Evolutionary conservation across 2,113 vertebrate species (phyloP).

Genomic region (Scopus umbretta): DNA sequence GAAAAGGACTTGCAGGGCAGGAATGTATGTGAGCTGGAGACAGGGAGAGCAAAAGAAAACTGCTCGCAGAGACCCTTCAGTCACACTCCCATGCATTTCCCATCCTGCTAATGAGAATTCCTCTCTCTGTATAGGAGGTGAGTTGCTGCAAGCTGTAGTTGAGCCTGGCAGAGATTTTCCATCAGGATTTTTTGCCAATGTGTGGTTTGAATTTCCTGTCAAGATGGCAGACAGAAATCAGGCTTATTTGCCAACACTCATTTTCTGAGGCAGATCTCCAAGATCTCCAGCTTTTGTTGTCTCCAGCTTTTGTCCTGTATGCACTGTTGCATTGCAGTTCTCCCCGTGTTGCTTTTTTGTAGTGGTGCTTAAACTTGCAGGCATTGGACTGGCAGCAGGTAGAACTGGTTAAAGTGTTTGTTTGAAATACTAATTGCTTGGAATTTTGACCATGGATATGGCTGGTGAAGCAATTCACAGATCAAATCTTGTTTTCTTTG

Average conservation of each 20-base stretch:
- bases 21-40: background rate
- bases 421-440: slow-evolving; percentile 4
- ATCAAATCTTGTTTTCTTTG: background rate
- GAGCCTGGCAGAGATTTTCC: background rate
- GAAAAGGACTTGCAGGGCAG: background rate
- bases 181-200: background rate
- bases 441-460: background rate
- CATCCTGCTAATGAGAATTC: background rate
- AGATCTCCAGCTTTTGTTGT: background rate
- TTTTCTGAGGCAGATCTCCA: background rate
- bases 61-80: background rate
- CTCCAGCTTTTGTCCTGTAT: background rate
- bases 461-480: background rate
- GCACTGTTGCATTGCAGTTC: background rate
- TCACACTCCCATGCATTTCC: background rate
- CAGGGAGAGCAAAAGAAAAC: background rate
- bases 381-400: background rate
- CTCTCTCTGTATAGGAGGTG: background rate
- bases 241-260: background rate
- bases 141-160: background rate
- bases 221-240: background rate
- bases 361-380: background rate
- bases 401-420: background rate
- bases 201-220: background rate
- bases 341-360: background rate